Evolutionary conservation across 2,888 invertebrate genomes (phyloP).

Genomic region (Andrena dorsata): DNA sequence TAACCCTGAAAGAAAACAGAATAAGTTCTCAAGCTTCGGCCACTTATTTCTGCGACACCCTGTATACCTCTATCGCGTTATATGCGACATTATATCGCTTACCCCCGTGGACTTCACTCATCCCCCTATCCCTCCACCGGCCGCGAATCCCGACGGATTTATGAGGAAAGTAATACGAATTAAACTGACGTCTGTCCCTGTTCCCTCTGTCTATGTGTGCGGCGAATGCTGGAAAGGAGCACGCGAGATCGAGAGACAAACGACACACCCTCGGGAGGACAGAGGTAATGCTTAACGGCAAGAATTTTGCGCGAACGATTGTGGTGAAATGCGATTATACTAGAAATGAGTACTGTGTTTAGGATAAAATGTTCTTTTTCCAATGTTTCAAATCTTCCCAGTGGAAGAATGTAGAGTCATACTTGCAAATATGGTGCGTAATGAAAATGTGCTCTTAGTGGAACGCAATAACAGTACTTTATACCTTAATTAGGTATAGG

Average conservation of each 20-base stretch:
- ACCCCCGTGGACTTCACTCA: constrained; percentile 39
- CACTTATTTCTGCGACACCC: background rate
- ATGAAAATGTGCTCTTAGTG: too few relatives aligned
- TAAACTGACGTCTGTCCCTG: constrained; percentile 78
- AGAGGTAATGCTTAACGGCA: background rate
- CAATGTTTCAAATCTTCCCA: too few relatives aligned
- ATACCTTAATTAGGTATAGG: background rate
- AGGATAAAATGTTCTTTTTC: background rate
- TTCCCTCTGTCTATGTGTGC: constrained; percentile 11
- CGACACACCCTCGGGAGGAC: constrained; percentile 12
- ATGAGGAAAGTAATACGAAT: constrained; percentile 82
- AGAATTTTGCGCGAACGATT: background rate
- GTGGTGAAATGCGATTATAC: background rate
- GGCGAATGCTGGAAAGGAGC: constrained; percentile 21
- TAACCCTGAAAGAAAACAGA: background rate
- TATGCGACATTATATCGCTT: constrained; percentile 73
- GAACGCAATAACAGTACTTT: too few relatives aligned
- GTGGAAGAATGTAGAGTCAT: too few relatives aligned
- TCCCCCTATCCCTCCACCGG: constrained; percentile 36
- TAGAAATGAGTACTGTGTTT: background rate
- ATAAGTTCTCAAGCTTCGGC: background rate
- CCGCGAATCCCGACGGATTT: constrained; percentile 79
- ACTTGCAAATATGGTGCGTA: too few relatives aligned
- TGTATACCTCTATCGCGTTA: constrained; percentile 62
- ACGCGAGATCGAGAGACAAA: constrained; percentile 16